Evolutionary conservation across 1,140 invertebrate genomes (phyloP).

Genomic region (Pristionchus pacificus): DNA sequence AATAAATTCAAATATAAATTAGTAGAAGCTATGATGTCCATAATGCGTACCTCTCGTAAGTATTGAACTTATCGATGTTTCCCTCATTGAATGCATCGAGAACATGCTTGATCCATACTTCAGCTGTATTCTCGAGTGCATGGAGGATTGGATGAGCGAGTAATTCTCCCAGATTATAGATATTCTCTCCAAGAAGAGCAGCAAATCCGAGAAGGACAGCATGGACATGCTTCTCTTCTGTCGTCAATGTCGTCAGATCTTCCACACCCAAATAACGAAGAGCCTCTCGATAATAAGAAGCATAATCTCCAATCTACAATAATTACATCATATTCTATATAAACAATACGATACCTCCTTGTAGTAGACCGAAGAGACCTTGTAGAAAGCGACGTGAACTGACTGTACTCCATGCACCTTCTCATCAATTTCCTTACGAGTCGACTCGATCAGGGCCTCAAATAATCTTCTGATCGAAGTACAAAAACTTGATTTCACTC

Average conservation of each 20-base stretch:
- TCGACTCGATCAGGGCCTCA: conserved; percentile 79
- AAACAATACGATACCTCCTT: conserved; percentile 59
- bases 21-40: not conserved
- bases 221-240: conserved; percentile 50
- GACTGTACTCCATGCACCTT: conserved; percentile 82
- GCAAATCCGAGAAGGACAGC: conserved; percentile 79
- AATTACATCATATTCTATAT: not conserved
- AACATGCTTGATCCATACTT: conserved; percentile 83
- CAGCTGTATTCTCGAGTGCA: conserved; percentile 74
- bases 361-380: conserved; percentile 85
- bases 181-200: conserved; percentile 84
- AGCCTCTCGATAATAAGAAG: conserved; percentile 88
- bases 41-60: conserved; percentile 72
- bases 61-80: conserved; percentile 79
- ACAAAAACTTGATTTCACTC: conserved; percentile 16
- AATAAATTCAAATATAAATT: not conserved
- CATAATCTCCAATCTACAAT: conserved; percentile 72
- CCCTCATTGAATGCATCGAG: conserved; percentile 88
- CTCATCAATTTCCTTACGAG: conserved; percentile 71
- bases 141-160: conserved; percentile 82
- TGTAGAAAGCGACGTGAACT: conserved; percentile 90
- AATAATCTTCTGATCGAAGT: conserved; percentile 36
- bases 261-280: conserved; percentile 90
- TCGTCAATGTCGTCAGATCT: conserved; percentile 67
- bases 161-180: conserved; percentile 95